Evolutionary conservation across 2,113 vertebrate genomes (phyloP), one percentile per base, ranked within the genome.

Genomic region (Heterocephalus glaber): DNA sequence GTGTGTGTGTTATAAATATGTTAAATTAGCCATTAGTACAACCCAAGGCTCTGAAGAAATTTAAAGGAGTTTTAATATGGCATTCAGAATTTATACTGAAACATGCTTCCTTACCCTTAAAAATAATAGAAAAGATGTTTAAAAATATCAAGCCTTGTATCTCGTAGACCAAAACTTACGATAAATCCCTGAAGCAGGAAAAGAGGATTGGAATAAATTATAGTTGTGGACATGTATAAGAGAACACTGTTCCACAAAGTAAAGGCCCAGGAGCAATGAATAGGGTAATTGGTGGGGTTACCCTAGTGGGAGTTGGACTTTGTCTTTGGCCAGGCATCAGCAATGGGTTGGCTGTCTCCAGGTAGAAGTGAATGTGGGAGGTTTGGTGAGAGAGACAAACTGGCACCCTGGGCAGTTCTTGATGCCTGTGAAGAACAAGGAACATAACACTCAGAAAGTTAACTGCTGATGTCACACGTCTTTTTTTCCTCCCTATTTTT

Each of bases 111-210:
- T 20, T 61, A 60, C 38, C 13, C 22, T 52, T 33, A 87, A 96
- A 85, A 96, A 81, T 83, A 79, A 82, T 68, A 52, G 24, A 83
- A 96, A 96, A 84, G 6, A 41, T 77, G 80, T 65, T 95, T 90
- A 3, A 77, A 89, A 93, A 95, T 96, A 54, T 33, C 19, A 93
- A 66, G 5, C 38, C 11, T 33, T 88, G 0, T 63, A 90, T 8
- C 52, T 52, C 41, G 28, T 91, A 88, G 52, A 90, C 6, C 65
- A 63, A 88, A 95, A 82, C 41, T 33, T 86, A 11, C n/a, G 80
- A 91, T 54, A 84, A 49, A 86, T 89, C 83, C 79, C 79, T 89
- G 66, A 79, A 93, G 22, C 4, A 70, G 16, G 33, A 90, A 92
- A 95, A 68, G 38, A 88, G 49, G n/a, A 49, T 89, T 95, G 54